Conservation (phyloP, 2,797 vertebrate species). For the Brachymystax lenok region DNA sequence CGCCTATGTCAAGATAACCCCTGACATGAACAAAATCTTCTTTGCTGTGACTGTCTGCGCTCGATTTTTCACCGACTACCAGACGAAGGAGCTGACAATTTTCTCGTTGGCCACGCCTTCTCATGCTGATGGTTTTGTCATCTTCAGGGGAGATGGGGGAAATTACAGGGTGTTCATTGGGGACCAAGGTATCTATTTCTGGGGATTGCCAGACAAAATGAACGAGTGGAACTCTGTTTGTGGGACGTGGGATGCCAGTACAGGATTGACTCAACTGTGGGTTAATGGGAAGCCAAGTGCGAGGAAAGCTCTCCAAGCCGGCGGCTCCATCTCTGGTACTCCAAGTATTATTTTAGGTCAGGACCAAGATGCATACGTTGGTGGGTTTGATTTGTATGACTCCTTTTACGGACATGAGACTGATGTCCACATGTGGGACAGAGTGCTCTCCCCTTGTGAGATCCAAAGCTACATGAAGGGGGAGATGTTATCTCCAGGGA, state of each 20-base stretch:
- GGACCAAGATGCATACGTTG: conserved; percentile 18
- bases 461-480: conserved; percentile 2
- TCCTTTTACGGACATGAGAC: conserved; percentile 47
- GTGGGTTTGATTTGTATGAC: conserved; percentile 31
- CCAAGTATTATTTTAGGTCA: conserved; percentile 6
- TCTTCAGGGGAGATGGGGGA: conserved; percentile 26
- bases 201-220: background rate
- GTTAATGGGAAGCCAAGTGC: conserved; percentile 42
- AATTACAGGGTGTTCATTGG: conserved; percentile 20
- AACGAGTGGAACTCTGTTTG: conserved; percentile 54
- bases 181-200: background rate
- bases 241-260: conserved; percentile 47
- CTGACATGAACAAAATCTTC: background rate
- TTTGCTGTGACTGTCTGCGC: conserved; percentile 37
- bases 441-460: conserved; percentile 30
- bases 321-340: conserved; percentile 13
- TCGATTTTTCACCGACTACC: conserved; percentile 44
- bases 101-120: conserved; percentile 43
- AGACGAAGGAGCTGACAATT: conserved; percentile 32
- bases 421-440: conserved; percentile 30
- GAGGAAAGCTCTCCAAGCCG: conserved; percentile 49
- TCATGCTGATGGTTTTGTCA: conserved; percentile 36
- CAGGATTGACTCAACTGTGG: conserved; percentile 42
- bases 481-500: conserved; percentile 7
- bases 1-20: conserved; percentile 4